Conservation (phyloP, 2,888 invertebrate genomes). For the Autographa gamma region DNA sequence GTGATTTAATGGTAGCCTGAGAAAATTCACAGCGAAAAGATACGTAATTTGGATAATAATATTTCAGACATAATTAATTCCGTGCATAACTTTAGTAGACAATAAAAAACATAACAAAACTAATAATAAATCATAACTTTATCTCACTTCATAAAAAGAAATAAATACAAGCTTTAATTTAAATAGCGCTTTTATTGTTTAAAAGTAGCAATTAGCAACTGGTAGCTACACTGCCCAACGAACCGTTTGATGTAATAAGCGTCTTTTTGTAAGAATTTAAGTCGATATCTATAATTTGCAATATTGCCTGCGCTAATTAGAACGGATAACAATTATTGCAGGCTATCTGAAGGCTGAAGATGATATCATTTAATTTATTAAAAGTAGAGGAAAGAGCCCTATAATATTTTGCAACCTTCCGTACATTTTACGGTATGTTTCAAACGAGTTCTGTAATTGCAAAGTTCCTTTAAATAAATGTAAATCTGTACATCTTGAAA, state of each 20-base stretch:
- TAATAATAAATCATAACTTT: conserved; percentile 43
- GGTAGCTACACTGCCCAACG: conserved; percentile 30
- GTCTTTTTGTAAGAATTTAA: conserved; percentile 26
- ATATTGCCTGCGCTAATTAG: neutral
- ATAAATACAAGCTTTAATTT: conserved; percentile 19
- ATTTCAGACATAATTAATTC: neutral
- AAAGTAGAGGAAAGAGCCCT: neutral
- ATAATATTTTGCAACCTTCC: no score
- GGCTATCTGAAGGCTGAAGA: neutral
- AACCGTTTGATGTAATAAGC: conserved; percentile 14
- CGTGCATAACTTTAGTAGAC: neutral
- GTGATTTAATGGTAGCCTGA: neutral
- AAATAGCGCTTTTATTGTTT: conserved; percentile 33
- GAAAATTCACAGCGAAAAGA: neutral
- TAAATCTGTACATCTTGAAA: no score
- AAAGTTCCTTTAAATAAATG: no score
- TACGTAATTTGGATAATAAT: neutral
- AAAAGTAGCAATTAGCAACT: conserved; percentile 44
- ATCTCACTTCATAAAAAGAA: conserved; percentile 16
- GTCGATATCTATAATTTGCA: conserved; percentile 18
- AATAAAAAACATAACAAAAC: neutral
- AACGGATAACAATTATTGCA: neutral
- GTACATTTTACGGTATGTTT: no score
- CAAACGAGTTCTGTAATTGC: no score
- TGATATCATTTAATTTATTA: neutral